phyloP scores from a whole-genome alignment of 2,888 invertebrate genomes.

The Athalia rosae region DNA sequence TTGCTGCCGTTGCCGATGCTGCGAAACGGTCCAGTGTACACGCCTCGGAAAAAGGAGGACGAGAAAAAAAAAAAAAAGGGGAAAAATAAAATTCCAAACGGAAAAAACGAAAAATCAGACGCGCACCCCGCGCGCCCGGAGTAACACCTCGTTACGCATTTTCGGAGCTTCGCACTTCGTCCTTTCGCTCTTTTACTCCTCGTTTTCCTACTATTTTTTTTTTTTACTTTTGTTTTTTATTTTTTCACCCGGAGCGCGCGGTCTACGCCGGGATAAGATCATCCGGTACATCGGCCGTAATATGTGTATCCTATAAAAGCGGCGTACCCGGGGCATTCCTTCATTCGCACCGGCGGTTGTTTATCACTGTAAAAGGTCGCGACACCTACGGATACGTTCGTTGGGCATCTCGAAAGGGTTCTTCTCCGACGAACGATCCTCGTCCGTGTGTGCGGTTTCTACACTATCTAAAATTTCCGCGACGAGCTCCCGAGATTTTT shows the following conservation, averaged over 20 bases:
- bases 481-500: no score
- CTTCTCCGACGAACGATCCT: conserved; percentile 1
- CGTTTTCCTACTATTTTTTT: neutral
- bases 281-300: neutral
- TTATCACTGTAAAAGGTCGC: conserved; percentile 43
- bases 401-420: neutral
- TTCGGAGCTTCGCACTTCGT: conserved; percentile 26
- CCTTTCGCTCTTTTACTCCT: neutral
- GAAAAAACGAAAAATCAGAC: neutral
- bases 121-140: neutral
- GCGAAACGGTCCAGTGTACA: neutral
- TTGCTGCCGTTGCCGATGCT: conserved; percentile 35
- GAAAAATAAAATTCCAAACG: neutral
- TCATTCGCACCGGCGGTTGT: conserved; percentile 42
- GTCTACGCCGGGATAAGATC: conserved; percentile 26
- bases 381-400: conserved; percentile 4
- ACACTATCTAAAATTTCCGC: no score
- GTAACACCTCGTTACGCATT: conserved; percentile 45
- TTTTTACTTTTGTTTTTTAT: no score
- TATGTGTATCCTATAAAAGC: conserved; percentile 7
- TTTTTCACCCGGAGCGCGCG: neutral
- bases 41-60: conserved; percentile 11
- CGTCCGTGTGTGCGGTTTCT: neutral
- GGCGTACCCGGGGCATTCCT: conserved; percentile 39
- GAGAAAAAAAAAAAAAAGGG: no score